These are phyloP conservation scores for Ditylenchus weischeri DNA, from an alignment of 2,888 invertebrate genomes.

Conservation along the genomic window DNA sequence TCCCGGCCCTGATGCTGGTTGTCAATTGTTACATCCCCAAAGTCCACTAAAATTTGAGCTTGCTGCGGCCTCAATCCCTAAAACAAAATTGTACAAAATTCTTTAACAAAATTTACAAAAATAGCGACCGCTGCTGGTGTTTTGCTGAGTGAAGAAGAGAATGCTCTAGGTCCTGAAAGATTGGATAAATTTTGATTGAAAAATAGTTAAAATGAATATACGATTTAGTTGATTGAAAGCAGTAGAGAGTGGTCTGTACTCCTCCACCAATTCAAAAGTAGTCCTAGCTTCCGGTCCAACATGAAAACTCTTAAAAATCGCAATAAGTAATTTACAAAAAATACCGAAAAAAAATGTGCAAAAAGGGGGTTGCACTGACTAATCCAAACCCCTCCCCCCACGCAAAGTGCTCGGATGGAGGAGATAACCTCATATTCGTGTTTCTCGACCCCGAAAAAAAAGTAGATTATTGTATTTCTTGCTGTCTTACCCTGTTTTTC, in stretches of 20 bases:
- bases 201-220: slow-evolving; percentile 4
- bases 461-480: no score
- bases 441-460: no score
- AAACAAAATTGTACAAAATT: no score
- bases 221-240: slow-evolving; percentile 32
- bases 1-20: background rate
- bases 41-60: slow-evolving; percentile 22
- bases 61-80: slow-evolving; percentile 10
- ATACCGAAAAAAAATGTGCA: no score
- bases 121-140: background rate
- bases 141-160: slow-evolving; percentile 26
- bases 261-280: slow-evolving; percentile 30
- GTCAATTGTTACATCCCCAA: slow-evolving; percentile 13
- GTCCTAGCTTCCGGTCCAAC: slow-evolving; percentile 25
- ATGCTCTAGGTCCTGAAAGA: slow-evolving; percentile 20
- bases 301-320: slow-evolving; percentile 22
- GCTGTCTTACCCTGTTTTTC: no score
- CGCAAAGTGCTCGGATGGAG: no score
- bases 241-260: slow-evolving; percentile 30
- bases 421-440: no score
- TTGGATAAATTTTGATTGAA: slow-evolving; percentile 7
- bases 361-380: no score
- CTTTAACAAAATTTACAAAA: no score
- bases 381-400: no score
- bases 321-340: background rate